Base-by-base conservation (phyloP, 2,797 vertebrate species). In the Poeciliopsis turneri region DNA sequence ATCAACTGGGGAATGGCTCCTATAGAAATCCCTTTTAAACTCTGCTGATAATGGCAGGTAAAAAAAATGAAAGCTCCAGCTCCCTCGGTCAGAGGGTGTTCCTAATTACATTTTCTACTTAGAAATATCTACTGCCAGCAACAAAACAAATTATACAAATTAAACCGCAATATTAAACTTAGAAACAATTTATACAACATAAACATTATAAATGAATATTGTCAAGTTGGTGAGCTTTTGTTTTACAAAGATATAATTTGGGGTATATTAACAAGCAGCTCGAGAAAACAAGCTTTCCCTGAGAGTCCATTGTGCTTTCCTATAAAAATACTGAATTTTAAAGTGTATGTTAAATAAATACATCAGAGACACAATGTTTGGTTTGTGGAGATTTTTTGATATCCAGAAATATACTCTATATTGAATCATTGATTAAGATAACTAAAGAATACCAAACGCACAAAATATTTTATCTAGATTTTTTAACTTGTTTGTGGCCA, bases 11-110 rank as follows among this genome's bases (percentile, higher is more conserved):
- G 47, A 74, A 78, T 46, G 45, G 41, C 43, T 45, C 41, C 41
- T 45, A 43, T 45, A 70, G 41, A 70, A 70, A 46, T 45, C 41
- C 68, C 43, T 70, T 45, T 70, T 15, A 70, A 70, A 46, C 41
- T 68, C 64, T 45, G 68, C 7, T 45, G 12, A 69, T 51, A 68
- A 66, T 39, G 33, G 15, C 2, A 49, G 59, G 20, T 46, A 9
- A 53, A 53, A 53, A 59, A 70, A 73, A 13, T 51, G 20, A 53
- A 33, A 36, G 47, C 46, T 23, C 8, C 46, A 49, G 45, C 46
- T 72, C n/a, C 69, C 25, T 1, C 10, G 43, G 47, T 28, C 28
- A 72, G 5, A 51, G 46, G 16, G 15, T 7, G 23, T 25, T 36
- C 13, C 10, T 51, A 53, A 36, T 7, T 23, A 72, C 47, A 46